Percentiles rank a stretch among this genome's conserved stretches.
Conservation (phyloP, 2,113 vertebrate species). For the Reinhardtius hippoglossoides region DNA sequence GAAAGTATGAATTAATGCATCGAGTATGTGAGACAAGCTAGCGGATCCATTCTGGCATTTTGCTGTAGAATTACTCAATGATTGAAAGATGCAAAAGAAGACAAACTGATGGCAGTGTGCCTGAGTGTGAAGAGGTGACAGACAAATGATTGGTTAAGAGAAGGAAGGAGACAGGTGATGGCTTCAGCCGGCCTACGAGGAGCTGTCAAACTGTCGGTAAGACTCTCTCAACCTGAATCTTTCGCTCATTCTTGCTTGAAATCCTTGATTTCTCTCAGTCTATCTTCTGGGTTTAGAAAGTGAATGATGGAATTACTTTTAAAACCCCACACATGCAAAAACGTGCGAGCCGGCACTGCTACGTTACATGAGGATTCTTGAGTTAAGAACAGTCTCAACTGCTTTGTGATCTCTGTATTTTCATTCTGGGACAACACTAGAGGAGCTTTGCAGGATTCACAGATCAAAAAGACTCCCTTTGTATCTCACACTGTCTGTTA, state of each 20-base stretch:
- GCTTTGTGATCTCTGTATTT: too few species aligned
- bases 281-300: constrained; percentile 6
- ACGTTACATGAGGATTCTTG: neutral
- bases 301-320: constrained; percentile 7
- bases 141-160: constrained; percentile 43
- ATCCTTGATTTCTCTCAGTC: constrained; percentile 12
- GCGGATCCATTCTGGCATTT: constrained; percentile 17
- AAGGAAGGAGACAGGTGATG: constrained; percentile 38
- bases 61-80: constrained; percentile 2
- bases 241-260: constrained; percentile 6
- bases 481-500: too few species aligned
- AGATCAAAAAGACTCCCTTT: too few species aligned
- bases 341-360: neutral
- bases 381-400: too few species aligned
- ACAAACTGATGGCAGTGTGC: constrained; percentile 1
- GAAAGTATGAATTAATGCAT: neutral
- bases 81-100: constrained; percentile 15
- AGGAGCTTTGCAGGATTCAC: too few species aligned
- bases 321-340: constrained; percentile 6
- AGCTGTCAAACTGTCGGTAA: constrained; percentile 57
- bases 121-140: constrained; percentile 37
- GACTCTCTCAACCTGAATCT: constrained; percentile 16
- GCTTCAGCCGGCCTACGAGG: constrained; percentile 31
- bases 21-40: neutral
- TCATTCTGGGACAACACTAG: too few species aligned